Evolutionary conservation across 2,113 vertebrate genomes (phyloP).

Genomic region (Boleophthalmus pectinirostris): DNA sequence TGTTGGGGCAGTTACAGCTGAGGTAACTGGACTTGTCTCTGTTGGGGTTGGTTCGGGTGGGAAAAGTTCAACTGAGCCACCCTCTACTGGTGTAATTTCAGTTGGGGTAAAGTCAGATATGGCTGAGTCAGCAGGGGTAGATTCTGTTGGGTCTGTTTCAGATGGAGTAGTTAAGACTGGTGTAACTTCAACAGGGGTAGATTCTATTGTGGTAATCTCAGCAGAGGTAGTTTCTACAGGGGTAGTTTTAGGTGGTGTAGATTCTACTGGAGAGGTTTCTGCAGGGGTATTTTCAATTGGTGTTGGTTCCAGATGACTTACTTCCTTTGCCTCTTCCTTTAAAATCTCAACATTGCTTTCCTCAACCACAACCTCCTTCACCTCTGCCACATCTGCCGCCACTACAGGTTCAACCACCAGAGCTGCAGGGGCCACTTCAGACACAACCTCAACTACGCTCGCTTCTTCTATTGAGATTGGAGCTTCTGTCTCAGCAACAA

Average conservation of each 20-base stretch:
- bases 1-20: not conserved
- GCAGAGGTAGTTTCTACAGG: not conserved
- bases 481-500: constrained; percentile 28
- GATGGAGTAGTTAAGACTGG: not conserved
- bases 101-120: not conserved
- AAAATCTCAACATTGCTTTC: not conserved
- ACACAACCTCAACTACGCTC: constrained; percentile 7
- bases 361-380: constrained; percentile 19
- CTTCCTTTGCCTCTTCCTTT: not conserved
- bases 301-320: not conserved
- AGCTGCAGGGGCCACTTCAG: constrained; percentile 9
- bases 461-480: constrained; percentile 22
- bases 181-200: not conserved
- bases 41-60: not conserved
- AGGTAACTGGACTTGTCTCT: no score
- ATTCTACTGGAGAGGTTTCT: not conserved
- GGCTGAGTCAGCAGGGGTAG: not conserved
- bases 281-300: not conserved
- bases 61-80: not conserved
- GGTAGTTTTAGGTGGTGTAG: no score
- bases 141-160: not conserved
- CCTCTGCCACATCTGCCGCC: constrained; percentile 19
- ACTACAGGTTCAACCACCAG: constrained; percentile 24
- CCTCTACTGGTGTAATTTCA: no score
- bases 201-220: no score